A percentile compares a stretch with the other conserved stretches of the same genome.
phyloP scores from a whole-genome alignment of 2,797 vertebrate species.

The Vespertilio murinus region DNA sequence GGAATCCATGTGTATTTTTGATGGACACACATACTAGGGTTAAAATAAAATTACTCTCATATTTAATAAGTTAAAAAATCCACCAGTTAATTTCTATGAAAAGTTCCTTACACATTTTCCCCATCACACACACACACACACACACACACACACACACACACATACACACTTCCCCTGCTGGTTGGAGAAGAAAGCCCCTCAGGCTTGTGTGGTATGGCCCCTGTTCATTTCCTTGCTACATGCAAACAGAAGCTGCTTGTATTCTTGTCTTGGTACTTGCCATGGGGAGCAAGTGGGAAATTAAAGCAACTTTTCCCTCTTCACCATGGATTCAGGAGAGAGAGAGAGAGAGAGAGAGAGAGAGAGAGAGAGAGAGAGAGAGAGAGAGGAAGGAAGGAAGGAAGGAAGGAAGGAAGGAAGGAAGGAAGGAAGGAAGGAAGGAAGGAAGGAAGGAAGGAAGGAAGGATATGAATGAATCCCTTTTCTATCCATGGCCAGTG shows the following conservation, averaged over 20 bases:
- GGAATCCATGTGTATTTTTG: neutral
- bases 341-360: neutral
- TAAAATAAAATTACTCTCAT: neutral
- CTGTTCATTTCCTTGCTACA: neutral
- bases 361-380: too few species aligned
- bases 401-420: too few species aligned
- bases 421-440: too few species aligned
- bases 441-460: too few species aligned
- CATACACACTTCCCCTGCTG: neutral
- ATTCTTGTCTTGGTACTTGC: neutral
- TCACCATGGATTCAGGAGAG: neutral
- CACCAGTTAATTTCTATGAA: neutral
- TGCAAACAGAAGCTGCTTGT: neutral
- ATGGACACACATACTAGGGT: neutral
- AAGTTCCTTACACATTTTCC: neutral
- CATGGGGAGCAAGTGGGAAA: neutral
- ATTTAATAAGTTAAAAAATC: neutral
- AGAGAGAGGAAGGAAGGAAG: too few species aligned
- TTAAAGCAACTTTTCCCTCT: neutral
- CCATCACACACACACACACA: neutral
- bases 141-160: neutral
- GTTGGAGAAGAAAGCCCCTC: neutral
- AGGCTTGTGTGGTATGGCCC: fast-evolving
- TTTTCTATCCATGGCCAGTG: neutral
- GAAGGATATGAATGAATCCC: too few species aligned